Base-by-base conservation (phyloP, 2,888 invertebrate genomes). In the Ormyrus rosae region DNA sequence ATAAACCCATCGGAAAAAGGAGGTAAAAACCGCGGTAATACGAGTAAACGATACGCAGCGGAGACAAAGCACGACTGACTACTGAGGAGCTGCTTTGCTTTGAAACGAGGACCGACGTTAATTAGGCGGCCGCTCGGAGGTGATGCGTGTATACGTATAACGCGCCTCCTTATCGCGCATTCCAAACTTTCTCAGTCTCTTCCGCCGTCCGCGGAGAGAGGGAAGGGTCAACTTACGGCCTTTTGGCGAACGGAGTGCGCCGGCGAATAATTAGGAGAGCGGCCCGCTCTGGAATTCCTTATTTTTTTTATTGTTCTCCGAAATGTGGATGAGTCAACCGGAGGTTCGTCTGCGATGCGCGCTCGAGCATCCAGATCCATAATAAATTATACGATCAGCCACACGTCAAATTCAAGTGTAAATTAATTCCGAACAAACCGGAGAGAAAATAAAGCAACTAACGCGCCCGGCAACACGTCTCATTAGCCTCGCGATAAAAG, bases 101-200 rank as follows among this genome's bases (percentile, higher is more conserved):
- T 85, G 83, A 84, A 88, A 88, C 84, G 84, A 83, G 82, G 75
- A 63, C 83, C 85, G 34, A 34, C 34, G 86, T 87, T 88, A 87
- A 86, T 84, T 83, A 80, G 64, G 34, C 72, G 55, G 79, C 81
- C 68, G 71, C 13, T 19, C 51, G 63, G 63, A 56, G 10, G 50
- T 9, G 51, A 11, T 46, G 11, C 50, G 48, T 13, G 48, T 13
- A 46, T 13, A 6, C 45, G 45, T 19, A 19, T 19, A 19, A 19
- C 58, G 56, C 50, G 46, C 46, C 65, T 11, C 60, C 83, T 84
- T 86, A 86, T 86, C 85, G 83, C 80, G 81, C 84, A 86, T 87
- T 86, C 85, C 85, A 78, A 70, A 64, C 69, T 74, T 65, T 51
- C 13, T 64, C 19, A 11, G 63, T 5, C 56, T 56, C 63, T 76